These are phyloP conservation scores for Zeus faber DNA, from an alignment of 2,113 vertebrate genomes.

Conservation along the genomic window DNA sequence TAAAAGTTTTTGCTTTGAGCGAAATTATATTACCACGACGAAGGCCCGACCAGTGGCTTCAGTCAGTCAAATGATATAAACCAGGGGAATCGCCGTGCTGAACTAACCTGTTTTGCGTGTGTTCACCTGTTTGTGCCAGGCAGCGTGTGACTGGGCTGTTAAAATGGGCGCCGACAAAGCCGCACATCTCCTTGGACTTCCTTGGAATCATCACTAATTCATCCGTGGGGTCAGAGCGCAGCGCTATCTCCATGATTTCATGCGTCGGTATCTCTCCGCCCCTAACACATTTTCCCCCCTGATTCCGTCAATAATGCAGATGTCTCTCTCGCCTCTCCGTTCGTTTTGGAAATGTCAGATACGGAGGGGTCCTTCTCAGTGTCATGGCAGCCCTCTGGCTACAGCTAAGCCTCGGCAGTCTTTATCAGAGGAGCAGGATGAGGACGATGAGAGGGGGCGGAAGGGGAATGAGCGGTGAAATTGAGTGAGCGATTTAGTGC, in stretches of 20 bases:
- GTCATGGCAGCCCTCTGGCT: constrained; percentile 41
- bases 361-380: constrained; percentile 24
- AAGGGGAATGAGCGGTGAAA: constrained; percentile 1
- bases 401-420: constrained; percentile 22
- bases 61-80: too few species aligned
- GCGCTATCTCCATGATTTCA: constrained; percentile 1
- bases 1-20: too few species aligned
- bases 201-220: constrained; percentile 24
- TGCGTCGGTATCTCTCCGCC: constrained; percentile 18
- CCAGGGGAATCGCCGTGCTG: too few species aligned
- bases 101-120: neutral
- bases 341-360: constrained; percentile 34
- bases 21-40: too few species aligned
- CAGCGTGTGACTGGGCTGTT: too few species aligned
- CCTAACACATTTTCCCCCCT: constrained; percentile 21
- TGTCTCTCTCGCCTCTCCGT: neutral
- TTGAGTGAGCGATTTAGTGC: constrained; percentile 22
- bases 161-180: too few species aligned
- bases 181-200: neutral
- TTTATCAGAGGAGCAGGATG: constrained; percentile 23
- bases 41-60: too few species aligned
- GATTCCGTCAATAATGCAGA: constrained; percentile 33
- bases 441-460: neutral
- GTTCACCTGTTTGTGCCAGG: neutral
- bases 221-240: constrained; percentile 4